These are phyloP conservation scores for Himalopsyche tibetana DNA, from an alignment of 2,888 invertebrate species.

Conservation along the genomic window DNA sequence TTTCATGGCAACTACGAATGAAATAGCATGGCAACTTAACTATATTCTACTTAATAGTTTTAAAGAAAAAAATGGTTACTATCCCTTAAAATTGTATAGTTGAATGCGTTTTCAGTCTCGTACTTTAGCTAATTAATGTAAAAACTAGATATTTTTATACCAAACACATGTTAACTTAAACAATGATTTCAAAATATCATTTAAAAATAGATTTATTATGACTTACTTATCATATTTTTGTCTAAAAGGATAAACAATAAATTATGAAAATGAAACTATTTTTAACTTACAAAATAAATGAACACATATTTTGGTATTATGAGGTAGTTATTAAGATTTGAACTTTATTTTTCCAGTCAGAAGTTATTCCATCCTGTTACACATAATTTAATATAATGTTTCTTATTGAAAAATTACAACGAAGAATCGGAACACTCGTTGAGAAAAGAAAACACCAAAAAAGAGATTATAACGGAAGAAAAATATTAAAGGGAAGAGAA, in stretches of 20 bases:
- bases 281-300: conserved; percentile 22
- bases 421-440: neutral
- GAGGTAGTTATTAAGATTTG: conserved; percentile 15
- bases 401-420: neutral
- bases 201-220: conserved; percentile 31
- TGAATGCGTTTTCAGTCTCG: conserved; percentile 60
- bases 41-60: conserved; percentile 50
- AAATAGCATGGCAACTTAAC: conserved; percentile 61
- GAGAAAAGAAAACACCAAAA: neutral
- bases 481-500: too few species aligned
- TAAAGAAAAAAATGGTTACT: conserved; percentile 46
- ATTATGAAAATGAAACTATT: conserved; percentile 30
- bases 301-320: conserved; percentile 34
- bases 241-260: conserved; percentile 14
- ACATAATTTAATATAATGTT: conserved; percentile 9
- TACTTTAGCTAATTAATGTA: conserved; percentile 34
- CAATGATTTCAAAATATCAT: conserved; percentile 13
- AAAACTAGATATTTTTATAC: conserved; percentile 29
- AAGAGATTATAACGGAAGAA: too few species aligned
- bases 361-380: neutral
- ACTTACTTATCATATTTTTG: conserved; percentile 23
- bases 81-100: conserved; percentile 62
- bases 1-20: conserved; percentile 64
- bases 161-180: conserved; percentile 30
- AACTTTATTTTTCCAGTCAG: neutral